A percentile compares a stretch with the other conserved stretches of the same genome.
These are phyloP conservation scores for Notarius lentiginosus DNA, from an alignment of 2,113 vertebrate species.

Conservation along the genomic window DNA sequence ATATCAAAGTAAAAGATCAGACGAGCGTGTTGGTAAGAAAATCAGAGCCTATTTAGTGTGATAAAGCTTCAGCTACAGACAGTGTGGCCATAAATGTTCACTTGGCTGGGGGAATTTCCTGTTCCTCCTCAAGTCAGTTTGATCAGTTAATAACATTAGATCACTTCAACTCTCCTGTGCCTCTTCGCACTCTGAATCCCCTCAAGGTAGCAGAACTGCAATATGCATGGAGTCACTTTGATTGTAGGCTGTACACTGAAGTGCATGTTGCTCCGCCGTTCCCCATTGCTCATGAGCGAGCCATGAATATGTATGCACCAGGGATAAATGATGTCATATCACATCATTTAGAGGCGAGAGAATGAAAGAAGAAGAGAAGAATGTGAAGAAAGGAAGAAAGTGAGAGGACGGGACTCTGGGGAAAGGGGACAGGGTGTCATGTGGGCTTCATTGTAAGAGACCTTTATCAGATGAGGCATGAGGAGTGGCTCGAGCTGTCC, in stretches of 20 bases:
- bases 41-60: slow-evolving; percentile 39
- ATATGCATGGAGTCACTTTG: slow-evolving; percentile 53
- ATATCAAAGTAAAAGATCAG: slow-evolving; percentile 47
- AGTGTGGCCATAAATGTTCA: slow-evolving; percentile 28
- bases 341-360: slow-evolving; percentile 41
- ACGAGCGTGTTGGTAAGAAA: slow-evolving; percentile 23
- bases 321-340: slow-evolving; percentile 52
- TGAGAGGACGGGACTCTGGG: slow-evolving; percentile 24
- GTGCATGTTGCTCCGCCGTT: slow-evolving; percentile 48
- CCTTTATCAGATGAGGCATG: slow-evolving; percentile 75
- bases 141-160: slow-evolving; percentile 59
- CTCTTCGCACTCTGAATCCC: slow-evolving; percentile 44
- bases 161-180: slow-evolving; percentile 48
- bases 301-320: slow-evolving; percentile 53
- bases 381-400: slow-evolving; percentile 46
- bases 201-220: slow-evolving; percentile 47
- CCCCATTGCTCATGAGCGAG: slow-evolving; percentile 39
- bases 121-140: slow-evolving; percentile 49
- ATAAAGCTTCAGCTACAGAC: slow-evolving; percentile 35
- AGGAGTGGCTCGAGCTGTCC: slow-evolving; percentile 73
- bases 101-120: slow-evolving; percentile 44
- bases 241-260: slow-evolving; percentile 48
- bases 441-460: slow-evolving; percentile 71
- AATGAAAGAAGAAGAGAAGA: slow-evolving; percentile 38
- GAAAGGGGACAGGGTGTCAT: slow-evolving; percentile 70